These are phyloP conservation scores for Neomonachus schauinslandi DNA, from an alignment of 2,113 vertebrate species.

Conservation along the genomic window DNA sequence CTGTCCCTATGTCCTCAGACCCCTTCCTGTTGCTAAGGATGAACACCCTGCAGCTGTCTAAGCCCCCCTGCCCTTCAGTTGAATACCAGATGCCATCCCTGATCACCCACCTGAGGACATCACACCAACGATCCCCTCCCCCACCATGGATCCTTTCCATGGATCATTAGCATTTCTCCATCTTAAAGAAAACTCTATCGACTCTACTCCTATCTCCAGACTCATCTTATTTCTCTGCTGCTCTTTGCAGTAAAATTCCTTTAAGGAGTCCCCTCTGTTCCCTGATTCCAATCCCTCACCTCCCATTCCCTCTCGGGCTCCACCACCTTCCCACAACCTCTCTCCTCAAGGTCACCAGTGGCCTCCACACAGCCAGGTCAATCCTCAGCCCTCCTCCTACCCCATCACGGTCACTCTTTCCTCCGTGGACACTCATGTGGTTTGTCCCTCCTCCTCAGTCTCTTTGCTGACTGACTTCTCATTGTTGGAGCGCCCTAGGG, in stretches of 20 bases:
- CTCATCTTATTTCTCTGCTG: background rate
- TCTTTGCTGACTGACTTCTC: background rate
- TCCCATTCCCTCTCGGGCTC: background rate
- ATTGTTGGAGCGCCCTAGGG: background rate
- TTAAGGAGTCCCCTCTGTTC: background rate
- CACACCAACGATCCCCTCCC: background rate
- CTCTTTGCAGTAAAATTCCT: background rate
- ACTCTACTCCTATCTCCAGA: background rate
- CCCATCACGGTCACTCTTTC: too few species aligned
- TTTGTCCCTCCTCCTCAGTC: background rate
- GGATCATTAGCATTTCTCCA: background rate
- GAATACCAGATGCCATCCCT: background rate
- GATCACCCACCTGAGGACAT: background rate
- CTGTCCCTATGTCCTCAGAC: background rate
- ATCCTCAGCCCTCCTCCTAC: too few species aligned
- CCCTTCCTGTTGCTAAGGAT: background rate
- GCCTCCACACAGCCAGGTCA: background rate
- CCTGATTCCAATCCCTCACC: background rate
- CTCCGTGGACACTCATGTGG: background rate
- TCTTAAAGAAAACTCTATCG: background rate
- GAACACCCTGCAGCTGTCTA: background rate
- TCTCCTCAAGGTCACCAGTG: background rate
- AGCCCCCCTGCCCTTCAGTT: background rate
- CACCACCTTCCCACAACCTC: background rate
- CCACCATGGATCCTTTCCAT: background rate